A percentile compares a stretch with the other conserved stretches of the same genome.
phyloP scores from a whole-genome alignment of 2,797 vertebrate genomes.

The Eospalax fontanierii region DNA sequence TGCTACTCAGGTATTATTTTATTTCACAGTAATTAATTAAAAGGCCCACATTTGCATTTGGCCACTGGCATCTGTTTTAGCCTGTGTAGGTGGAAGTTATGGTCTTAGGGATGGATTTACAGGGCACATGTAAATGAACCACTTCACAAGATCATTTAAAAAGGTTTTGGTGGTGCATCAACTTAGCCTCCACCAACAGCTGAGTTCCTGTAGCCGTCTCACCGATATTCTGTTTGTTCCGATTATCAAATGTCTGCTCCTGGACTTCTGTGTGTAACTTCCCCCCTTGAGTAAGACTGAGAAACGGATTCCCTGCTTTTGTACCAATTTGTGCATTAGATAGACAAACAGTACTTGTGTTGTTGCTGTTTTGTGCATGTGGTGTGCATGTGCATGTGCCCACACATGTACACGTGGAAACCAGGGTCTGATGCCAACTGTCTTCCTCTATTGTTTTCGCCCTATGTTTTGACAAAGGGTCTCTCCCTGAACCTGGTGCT shows the following conservation, averaged over 20 bases:
- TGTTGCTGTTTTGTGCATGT: background rate
- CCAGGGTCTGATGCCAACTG: background rate
- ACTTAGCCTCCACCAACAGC: background rate
- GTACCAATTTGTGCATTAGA: background rate
- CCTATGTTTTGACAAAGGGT: background rate
- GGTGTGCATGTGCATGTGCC: background rate
- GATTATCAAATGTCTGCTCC: background rate
- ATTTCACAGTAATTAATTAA: slow-evolving; percentile 4
- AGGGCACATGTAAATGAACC: background rate
- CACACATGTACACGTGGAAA: background rate
- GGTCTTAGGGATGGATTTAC: background rate
- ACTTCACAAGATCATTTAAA: background rate
- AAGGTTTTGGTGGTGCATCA: background rate
- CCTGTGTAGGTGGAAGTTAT: background rate
- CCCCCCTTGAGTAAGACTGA: background rate
- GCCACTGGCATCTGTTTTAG: background rate
- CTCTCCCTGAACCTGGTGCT: background rate
- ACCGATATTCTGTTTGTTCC: background rate
- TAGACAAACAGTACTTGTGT: background rate
- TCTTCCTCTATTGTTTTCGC: background rate
- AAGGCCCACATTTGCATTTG: background rate
- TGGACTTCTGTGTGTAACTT: background rate
- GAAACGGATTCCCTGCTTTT: background rate
- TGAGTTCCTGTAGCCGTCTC: background rate
- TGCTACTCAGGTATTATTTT: background rate